Percentiles rank a stretch among this genome's conserved stretches.
Evolutionary conservation across 2,113 vertebrate genomes (phyloP).

Genomic region (Spheniscus mendiculus): DNA sequence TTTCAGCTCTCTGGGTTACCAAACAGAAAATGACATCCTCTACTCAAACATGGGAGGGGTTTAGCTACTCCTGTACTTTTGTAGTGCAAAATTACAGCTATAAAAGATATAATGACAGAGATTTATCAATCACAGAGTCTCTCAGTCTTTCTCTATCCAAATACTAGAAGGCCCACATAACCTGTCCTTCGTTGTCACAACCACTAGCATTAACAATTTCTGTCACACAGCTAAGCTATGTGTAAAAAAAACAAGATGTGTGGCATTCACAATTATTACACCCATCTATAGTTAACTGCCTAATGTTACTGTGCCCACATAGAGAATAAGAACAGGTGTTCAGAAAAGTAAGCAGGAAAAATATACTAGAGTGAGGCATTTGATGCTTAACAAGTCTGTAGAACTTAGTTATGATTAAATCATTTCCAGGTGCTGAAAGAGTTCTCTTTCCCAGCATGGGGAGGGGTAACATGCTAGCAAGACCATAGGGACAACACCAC

Average conservation of each 20-base stretch:
- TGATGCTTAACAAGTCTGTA: background rate
- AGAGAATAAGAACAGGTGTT: background rate
- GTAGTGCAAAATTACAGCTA: background rate
- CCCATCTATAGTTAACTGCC: background rate
- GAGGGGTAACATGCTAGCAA: background rate
- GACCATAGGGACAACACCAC: background rate
- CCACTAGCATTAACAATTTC: background rate
- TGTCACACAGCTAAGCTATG: accelerated
- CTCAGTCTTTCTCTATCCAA: background rate
- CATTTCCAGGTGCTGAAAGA: background rate
- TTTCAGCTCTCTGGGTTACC: background rate
- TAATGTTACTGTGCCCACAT: background rate
- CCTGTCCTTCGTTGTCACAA: background rate
- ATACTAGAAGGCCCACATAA: background rate
- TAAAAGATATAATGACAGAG: background rate
- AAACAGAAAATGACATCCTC: background rate
- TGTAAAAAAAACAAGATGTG: background rate
- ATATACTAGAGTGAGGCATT: background rate
- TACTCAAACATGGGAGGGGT: background rate
- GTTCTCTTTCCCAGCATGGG: background rate
- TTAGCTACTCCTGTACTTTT: background rate
- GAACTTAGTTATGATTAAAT: background rate
- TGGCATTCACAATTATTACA: background rate
- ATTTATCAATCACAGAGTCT: background rate
- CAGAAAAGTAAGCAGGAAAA: background rate